Conservation (phyloP, 2,113 vertebrate genomes). For the Cairina moschata region DNA sequence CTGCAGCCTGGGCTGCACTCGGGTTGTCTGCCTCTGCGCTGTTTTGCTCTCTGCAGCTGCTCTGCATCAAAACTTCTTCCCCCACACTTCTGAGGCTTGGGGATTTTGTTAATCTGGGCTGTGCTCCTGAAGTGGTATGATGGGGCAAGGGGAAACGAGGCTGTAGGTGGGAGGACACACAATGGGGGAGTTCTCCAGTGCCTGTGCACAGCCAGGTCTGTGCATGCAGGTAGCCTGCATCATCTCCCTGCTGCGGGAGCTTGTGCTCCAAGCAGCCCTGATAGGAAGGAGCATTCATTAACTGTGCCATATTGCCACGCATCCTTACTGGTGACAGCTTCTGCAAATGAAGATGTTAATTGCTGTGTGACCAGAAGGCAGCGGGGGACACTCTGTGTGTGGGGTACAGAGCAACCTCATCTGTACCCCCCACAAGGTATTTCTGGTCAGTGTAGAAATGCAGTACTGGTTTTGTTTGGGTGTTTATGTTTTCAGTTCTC, state of each 20-base stretch:
- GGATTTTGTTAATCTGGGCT: not conserved
- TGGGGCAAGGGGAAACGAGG: not conserved
- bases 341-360: not conserved
- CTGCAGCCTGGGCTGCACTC: not conserved
- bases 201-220: not conserved
- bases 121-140: not conserved
- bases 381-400: not conserved
- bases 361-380: not conserved
- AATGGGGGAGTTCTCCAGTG: not conserved
- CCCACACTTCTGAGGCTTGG: fast-evolving
- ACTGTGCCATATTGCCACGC: not conserved
- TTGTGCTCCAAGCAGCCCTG: not conserved
- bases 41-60: not conserved
- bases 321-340: not conserved
- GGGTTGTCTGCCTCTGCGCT: not conserved
- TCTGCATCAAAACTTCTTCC: not conserved
- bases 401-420: not conserved
- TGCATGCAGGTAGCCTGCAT: not conserved
- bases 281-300: not conserved
- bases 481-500: not conserved
- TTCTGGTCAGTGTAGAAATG: not conserved
- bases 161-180: fast-evolving
- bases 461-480: not conserved
- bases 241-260: not conserved
- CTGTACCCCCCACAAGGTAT: not conserved